Base-by-base conservation (phyloP, 1,140 invertebrate species). In the Drosophila seguyi region DNA sequence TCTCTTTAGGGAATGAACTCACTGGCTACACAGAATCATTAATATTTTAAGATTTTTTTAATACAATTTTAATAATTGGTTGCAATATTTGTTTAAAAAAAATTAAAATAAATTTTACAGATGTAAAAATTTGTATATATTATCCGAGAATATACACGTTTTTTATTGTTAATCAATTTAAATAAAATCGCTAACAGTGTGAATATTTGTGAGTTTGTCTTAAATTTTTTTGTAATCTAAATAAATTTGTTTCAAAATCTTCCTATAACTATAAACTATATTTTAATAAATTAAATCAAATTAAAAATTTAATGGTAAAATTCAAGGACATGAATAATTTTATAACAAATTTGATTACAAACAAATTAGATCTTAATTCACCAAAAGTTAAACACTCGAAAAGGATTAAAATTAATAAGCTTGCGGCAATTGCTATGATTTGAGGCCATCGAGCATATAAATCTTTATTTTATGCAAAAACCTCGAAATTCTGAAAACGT, bases 381-480 rank as follows among this genome's bases (percentile, higher is more conserved):
- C 4, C 7, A 36, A 36, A 22, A 22, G 7, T 22, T 16, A 36
- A 22, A 2, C 50, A 16, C 31, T 36, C 8, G 1, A 56, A 38
- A 25, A n/a, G 20, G 8, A 25, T 22, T 31, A 42, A 31, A 60
- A 42, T 25, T 16, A 29, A 22, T 41, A 22, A 22, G 2, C 5
- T 14, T n/a, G 18, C 2, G 27, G 1, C 10, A 63, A 57, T 38
- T 56, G 8, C n/a, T 10, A 55, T 3, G 31, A 20, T 58, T 60
- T 42, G 14, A 63, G 38, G 29, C 20, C 61, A 61, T 20, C 6
- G 14, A 39, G 36, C 13, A 60, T 63, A 29, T 34, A 47, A 20
- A 45, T 75, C 61, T 53, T 61, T 73, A 45, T 60, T 67, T 45
- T 36, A 41, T 44, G 39, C 13, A 14, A 60, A 41, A 63, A 25